Evolutionary conservation across 1,140 invertebrate species (phyloP).

Genomic region (Pectinophora gossypiella): DNA sequence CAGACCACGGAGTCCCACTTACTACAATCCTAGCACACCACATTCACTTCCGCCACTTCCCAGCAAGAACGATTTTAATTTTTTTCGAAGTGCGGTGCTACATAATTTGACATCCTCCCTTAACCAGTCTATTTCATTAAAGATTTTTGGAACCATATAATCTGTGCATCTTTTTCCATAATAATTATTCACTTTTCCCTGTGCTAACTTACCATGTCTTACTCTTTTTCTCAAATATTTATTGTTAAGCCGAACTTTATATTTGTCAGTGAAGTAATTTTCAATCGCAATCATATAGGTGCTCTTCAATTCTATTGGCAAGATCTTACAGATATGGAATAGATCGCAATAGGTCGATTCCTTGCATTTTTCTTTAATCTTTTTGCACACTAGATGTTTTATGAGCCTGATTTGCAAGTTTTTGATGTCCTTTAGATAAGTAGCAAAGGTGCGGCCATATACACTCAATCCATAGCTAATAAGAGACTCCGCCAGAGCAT

Average conservation of each 20-base stretch:
- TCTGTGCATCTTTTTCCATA: background rate
- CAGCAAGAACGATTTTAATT: too few species aligned
- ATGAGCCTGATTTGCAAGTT: background rate
- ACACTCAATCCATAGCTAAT: constrained; percentile 16
- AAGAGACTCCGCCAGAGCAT: constrained; percentile 18
- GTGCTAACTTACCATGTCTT: background rate
- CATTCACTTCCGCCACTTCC: too few species aligned
- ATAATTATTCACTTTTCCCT: background rate
- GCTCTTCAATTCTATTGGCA: background rate
- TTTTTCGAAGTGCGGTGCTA: too few species aligned
- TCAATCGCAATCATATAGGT: background rate
- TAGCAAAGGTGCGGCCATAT: constrained; percentile 32
- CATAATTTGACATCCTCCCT: too few species aligned
- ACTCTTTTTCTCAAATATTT: background rate
- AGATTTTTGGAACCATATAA: background rate
- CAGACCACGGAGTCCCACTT: too few species aligned
- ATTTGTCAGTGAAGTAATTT: background rate
- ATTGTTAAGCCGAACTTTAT: background rate
- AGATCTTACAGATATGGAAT: background rate
- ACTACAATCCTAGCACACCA: too few species aligned
- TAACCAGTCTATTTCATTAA: constrained; percentile 3
- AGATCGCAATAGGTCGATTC: background rate
- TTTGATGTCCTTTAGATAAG: constrained; percentile 17
- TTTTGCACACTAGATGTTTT: background rate
- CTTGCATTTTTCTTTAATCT: constrained; percentile 5